These are phyloP conservation scores for Apamea crenata DNA, from an alignment of 2,888 invertebrate species.

Conservation along the genomic window DNA sequence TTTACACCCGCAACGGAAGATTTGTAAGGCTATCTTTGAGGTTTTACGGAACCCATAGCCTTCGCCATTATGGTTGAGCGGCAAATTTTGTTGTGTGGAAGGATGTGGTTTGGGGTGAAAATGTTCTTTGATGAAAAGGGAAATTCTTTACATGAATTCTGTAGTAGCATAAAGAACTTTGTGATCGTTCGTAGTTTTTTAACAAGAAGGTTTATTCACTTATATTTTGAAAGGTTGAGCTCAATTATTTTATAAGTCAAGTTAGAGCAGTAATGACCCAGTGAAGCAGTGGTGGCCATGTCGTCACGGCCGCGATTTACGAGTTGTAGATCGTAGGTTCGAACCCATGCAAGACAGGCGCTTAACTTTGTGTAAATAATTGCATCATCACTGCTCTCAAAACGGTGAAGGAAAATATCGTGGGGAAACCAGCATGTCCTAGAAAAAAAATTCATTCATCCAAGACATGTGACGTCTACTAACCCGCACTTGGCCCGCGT, in stretches of 20 bases:
- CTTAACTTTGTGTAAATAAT: background rate
- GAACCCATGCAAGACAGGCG: background rate
- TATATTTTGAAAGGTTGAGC: no score
- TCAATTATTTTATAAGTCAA: background rate
- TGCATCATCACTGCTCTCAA: background rate
- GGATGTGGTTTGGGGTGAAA: background rate
- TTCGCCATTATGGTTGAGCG: conserved; percentile 13
- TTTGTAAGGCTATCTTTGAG: conserved; percentile 36
- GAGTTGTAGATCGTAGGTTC: background rate
- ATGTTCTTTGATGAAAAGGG: background rate
- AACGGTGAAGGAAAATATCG: background rate
- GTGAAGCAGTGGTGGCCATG: background rate
- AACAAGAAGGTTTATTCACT: background rate
- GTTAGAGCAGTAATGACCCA: no score
- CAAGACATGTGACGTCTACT: background rate
- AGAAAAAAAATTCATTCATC: no score
- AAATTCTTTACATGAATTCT: conserved; percentile 1
- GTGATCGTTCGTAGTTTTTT: background rate
- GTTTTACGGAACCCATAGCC: conserved; percentile 4
- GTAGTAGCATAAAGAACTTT: no score
- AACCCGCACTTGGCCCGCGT: no score
- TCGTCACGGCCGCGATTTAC: background rate
- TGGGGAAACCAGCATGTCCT: background rate
- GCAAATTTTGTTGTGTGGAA: conserved; percentile 11
- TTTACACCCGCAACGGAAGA: conserved; percentile 38